A percentile compares a stretch with the other conserved stretches of the same genome.
Evolutionary conservation across 1,140 invertebrate genomes (phyloP).

Genomic region (Aphelenchoides besseyi): DNA sequence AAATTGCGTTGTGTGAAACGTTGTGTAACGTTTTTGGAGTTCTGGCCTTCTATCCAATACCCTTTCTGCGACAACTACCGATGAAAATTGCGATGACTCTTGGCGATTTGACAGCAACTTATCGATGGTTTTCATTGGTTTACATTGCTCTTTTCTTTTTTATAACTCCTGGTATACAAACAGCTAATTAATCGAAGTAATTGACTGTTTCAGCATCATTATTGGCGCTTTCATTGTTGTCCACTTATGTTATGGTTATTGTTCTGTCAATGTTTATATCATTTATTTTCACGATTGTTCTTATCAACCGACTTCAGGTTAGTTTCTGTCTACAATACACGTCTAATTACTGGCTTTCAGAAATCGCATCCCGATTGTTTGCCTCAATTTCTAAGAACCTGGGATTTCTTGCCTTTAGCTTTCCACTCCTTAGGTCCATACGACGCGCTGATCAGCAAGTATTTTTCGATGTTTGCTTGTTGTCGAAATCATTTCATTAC

Average conservation of each 20-base stretch:
- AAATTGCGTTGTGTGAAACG: constrained; percentile 70
- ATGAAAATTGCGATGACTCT: constrained; percentile 67
- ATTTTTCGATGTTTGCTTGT: constrained; percentile 19
- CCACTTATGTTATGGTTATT: constrained; percentile 60
- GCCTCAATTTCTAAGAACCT: neutral
- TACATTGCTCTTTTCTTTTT: constrained; percentile 68
- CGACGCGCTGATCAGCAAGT: constrained; percentile 14
- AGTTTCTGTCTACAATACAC: constrained; percentile 4
- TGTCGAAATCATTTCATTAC: constrained; percentile 20
- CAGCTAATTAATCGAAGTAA: neutral
- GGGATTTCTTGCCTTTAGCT: constrained; percentile 16
- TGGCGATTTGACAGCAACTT: constrained; percentile 55
- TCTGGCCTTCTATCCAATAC: constrained; percentile 69
- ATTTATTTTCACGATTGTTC: constrained; percentile 61
- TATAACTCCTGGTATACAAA: constrained; percentile 63
- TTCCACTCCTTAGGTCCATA: constrained; percentile 23
- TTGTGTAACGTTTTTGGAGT: constrained; percentile 71
- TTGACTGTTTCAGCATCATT: constrained; percentile 29
- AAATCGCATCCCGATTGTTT: constrained; percentile 11
- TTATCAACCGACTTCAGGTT: constrained; percentile 64
- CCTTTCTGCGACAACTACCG: constrained; percentile 67
- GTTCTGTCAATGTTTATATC: constrained; percentile 61
- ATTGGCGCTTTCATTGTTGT: constrained; percentile 41
- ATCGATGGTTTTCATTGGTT: constrained; percentile 66
- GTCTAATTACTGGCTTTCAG: constrained; percentile 16